These are phyloP conservation scores for Neolamprologus toae DNA, from an alignment of 2,113 vertebrate genomes.

Conservation along the genomic window DNA sequence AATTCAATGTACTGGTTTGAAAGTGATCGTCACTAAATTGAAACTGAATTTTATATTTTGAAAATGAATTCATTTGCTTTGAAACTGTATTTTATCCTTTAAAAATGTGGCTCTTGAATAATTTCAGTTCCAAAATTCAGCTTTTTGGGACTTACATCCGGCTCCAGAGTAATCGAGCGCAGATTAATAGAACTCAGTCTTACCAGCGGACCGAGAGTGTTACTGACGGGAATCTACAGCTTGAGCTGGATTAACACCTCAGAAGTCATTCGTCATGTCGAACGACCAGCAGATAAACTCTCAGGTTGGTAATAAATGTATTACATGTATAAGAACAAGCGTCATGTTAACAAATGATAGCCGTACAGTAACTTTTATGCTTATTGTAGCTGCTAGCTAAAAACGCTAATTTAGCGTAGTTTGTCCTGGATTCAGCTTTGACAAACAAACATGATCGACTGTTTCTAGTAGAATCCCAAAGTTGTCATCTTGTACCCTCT, in stretches of 20 bases:
- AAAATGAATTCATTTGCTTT: background rate
- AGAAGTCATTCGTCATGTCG: accelerated
- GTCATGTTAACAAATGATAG: background rate
- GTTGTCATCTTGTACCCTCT: accelerated
- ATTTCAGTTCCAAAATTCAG: background rate
- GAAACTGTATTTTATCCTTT: background rate
- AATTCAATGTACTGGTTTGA: background rate
- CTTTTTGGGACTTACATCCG: background rate
- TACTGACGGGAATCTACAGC: background rate
- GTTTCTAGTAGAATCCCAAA: accelerated
- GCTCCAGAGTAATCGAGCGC: background rate
- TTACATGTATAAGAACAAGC: background rate
- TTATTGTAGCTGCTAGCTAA: no score
- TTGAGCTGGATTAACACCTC: accelerated
- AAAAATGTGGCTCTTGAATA: background rate
- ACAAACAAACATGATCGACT: background rate
- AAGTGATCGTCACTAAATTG: background rate
- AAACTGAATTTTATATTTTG: background rate
- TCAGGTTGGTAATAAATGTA: background rate
- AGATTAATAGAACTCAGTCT: background rate
- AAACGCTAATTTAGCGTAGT: no score
- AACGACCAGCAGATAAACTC: background rate
- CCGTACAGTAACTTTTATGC: no score
- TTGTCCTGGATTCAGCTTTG: background rate
- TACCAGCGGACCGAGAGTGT: accelerated